Percentiles rank a stretch among this genome's conserved stretches.
phyloP scores from a whole-genome alignment of 1,140 invertebrate species.

The Nylanderia fulva region DNA sequence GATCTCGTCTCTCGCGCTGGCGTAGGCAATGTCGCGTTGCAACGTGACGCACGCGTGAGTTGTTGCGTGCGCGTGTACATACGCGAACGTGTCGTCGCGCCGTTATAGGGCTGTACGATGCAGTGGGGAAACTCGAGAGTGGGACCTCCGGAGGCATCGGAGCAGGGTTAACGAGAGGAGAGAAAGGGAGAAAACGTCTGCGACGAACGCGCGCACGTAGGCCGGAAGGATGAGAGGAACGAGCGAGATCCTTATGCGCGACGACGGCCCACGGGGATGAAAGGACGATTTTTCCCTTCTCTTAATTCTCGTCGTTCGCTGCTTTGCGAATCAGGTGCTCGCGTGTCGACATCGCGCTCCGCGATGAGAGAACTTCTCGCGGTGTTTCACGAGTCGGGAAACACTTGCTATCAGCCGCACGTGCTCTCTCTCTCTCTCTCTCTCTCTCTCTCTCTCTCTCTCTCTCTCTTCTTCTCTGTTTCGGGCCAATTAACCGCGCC shows the following conservation, averaged over 20 bases:
- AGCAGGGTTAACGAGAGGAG: background rate
- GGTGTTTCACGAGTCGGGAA: constrained; percentile 59
- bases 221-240: background rate
- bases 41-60: constrained; percentile 63
- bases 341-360: constrained; percentile 65
- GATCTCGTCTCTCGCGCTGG: constrained; percentile 10
- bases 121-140: constrained; percentile 20
- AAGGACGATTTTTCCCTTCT: constrained; percentile 33
- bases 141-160: background rate
- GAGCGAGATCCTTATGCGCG: constrained; percentile 55
- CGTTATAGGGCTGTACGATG: constrained; percentile 1
- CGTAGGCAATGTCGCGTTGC: constrained; percentile 64
- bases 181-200: constrained; percentile 46
- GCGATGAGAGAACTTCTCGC: constrained; percentile 61
- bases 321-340: constrained; percentile 68
- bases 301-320: background rate
- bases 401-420: constrained; percentile 42
- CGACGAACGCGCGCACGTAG: constrained; percentile 2
- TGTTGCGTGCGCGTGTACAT: constrained; percentile 39
- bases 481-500: constrained; percentile 48
- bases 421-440: constrained; percentile 55
- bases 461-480: background rate
- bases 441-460: too few relatives aligned
- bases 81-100: constrained; percentile 41
- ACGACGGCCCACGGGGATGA: constrained; percentile 48